A percentile compares a stretch with the other conserved stretches of the same genome.
Conservation (phyloP, 2,797 vertebrate species). For the Neostethus bicornis region DNA sequence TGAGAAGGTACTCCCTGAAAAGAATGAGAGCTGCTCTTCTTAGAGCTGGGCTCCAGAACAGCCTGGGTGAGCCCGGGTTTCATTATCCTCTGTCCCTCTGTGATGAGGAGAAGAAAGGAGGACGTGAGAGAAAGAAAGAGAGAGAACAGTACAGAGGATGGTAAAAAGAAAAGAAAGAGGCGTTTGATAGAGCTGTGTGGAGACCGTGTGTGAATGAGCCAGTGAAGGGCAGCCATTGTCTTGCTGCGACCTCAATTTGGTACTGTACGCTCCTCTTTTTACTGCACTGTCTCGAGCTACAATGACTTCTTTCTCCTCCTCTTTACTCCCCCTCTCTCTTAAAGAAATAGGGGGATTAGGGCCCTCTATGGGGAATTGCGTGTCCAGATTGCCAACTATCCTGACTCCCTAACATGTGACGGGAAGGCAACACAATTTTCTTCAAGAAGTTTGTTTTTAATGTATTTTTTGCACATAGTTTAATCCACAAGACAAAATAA, state of each 20-base stretch:
- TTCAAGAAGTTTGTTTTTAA: constrained; percentile 10
- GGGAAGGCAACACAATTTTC: constrained; percentile 32
- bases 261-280: constrained; percentile 96
- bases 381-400: constrained; percentile 97
- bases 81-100: constrained; percentile 77
- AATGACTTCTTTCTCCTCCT: constrained; percentile 94
- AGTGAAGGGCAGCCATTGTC: constrained; percentile 98
- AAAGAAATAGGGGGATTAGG: constrained; percentile 94
- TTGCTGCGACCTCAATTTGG: constrained; percentile 97
- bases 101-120: constrained; percentile 89
- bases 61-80: constrained; percentile 69
- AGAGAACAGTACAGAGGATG: constrained; percentile 74
- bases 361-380: constrained; percentile 89
- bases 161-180: constrained; percentile 84
- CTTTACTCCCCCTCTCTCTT: constrained; percentile 81
- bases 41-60: constrained; percentile 63
- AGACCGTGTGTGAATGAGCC: constrained; percentile 90
- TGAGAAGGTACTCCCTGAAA: constrained; percentile 54
- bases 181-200: constrained; percentile 96
- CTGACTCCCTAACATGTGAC: constrained; percentile 65
- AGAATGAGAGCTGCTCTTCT: constrained; percentile 46
- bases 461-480: not conserved
- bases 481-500: constrained; percentile 4
- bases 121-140: constrained; percentile 77
- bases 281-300: constrained; percentile 94